phyloP scores from a whole-genome alignment of 2,888 invertebrate species.

The Orthosia gracilis region DNA sequence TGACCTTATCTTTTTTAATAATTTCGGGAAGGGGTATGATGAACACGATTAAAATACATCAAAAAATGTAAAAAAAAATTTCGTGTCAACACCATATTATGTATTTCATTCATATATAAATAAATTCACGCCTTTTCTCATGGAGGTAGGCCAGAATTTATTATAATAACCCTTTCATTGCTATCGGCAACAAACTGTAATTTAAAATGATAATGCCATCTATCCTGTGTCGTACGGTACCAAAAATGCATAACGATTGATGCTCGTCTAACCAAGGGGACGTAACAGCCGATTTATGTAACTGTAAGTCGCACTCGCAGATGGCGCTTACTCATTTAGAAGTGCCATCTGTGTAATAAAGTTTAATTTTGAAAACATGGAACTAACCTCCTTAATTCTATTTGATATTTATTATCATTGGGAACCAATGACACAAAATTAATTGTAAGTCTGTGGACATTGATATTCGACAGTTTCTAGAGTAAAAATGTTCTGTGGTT shows the following conservation, averaged over 20 bases:
- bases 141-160: too few species aligned
- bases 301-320: conserved; percentile 1
- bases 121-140: too few species aligned
- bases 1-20: neutral
- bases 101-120: too few species aligned
- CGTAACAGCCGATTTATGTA: neutral
- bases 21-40: too few species aligned
- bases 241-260: neutral
- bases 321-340: conserved; percentile 25
- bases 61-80: too few species aligned
- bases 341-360: conserved; percentile 32
- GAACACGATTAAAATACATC: too few species aligned
- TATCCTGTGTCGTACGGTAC: neutral
- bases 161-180: too few species aligned
- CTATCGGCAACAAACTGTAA: neutral
- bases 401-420: conserved; percentile 25
- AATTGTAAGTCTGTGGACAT: conserved; percentile 16
- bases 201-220: conserved; percentile 10
- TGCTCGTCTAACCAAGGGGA: neutral
- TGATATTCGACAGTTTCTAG: conserved; percentile 13
- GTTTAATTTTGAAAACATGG: neutral
- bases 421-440: conserved; percentile 25
- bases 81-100: too few species aligned
- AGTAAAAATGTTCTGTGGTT: too few species aligned
- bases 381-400: conserved; percentile 3